Conservation (phyloP, 2,888 invertebrate species). For the Asteroscopus sphinx region DNA sequence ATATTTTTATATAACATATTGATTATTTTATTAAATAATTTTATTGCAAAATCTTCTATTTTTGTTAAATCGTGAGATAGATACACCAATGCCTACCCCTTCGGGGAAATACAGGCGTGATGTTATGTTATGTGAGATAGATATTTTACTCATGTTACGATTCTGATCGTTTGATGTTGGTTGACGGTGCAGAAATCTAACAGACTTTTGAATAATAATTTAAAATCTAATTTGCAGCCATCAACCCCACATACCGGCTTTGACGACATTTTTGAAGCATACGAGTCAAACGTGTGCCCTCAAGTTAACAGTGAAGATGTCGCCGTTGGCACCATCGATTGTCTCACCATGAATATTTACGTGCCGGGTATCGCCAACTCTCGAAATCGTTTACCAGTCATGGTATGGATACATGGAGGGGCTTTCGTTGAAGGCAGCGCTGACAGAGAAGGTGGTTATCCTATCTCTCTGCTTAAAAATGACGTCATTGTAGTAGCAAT, state of each 20-base stretch:
- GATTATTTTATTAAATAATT: not conserved
- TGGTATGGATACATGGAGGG: constrained; percentile 47
- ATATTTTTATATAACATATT: not conserved
- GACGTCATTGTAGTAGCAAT: constrained; percentile 41
- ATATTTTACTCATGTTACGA: no score
- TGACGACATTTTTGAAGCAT: constrained; percentile 49
- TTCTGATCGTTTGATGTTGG: no score
- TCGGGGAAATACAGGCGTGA: no score
- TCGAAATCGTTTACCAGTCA: constrained; percentile 32
- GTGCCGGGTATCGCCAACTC: constrained; percentile 47
- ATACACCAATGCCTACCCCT: no score
- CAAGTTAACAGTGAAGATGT: constrained; percentile 30
- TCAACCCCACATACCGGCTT: constrained; percentile 36
- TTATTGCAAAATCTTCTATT: no score
- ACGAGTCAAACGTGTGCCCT: constrained; percentile 49
- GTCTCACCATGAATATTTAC: constrained; percentile 55
- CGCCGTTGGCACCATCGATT: constrained; percentile 49
- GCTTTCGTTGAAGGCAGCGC: constrained; percentile 28
- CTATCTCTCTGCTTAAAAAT: constrained; percentile 19
- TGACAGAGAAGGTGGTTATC: not conserved
- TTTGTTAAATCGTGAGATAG: no score
- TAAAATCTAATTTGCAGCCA: constrained; percentile 36
- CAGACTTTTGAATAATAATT: not conserved
- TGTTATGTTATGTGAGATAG: no score
- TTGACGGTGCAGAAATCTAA: no score